These are phyloP conservation scores for Ceratina japonica DNA, from an alignment of 1,140 invertebrate species.

Conservation along the genomic window DNA sequence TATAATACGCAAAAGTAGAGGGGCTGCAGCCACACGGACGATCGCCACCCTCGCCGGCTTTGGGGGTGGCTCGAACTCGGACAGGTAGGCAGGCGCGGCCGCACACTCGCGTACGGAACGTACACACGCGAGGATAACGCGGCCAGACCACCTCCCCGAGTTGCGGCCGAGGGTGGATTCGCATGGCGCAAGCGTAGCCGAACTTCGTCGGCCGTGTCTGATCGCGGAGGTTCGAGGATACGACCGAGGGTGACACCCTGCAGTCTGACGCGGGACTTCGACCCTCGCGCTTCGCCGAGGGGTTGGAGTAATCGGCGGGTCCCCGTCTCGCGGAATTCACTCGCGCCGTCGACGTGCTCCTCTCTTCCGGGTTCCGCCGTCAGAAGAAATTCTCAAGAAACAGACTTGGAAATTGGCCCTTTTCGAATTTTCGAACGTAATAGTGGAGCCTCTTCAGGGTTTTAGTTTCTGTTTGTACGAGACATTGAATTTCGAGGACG, in stretches of 20 bases:
- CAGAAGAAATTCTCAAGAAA: not conserved
- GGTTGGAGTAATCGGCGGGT: conserved; percentile 19
- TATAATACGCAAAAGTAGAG: not conserved
- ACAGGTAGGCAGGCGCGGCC: conserved; percentile 22
- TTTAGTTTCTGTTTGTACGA: no score
- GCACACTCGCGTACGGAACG: conserved; percentile 24
- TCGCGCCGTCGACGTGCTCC: conserved; percentile 15
- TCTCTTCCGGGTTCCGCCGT: not conserved
- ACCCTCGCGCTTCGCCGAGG: conserved; percentile 59
- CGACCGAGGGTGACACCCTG: conserved; percentile 78
- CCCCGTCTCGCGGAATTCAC: not conserved
- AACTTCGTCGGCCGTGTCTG: conserved; percentile 55
- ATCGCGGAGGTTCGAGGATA: conserved; percentile 66
- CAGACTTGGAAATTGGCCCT: not conserved
- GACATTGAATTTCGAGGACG: no score
- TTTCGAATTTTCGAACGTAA: no score
- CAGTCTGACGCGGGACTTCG: conserved; percentile 76
- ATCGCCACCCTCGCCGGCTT: not conserved
- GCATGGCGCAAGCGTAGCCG: conserved; percentile 45
- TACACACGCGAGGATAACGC: conserved; percentile 10
- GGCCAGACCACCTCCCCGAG: conserved; percentile 1
- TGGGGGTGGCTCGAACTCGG: no score
- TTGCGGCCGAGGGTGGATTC: conserved; percentile 55
- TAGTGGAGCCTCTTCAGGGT: no score
- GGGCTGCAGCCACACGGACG: conserved; percentile 12